Evolutionary conservation across 2,797 vertebrate genomes (phyloP), one percentile per base, ranked within the genome.

Genomic region (Poeciliopsis paucimaculata): DNA sequence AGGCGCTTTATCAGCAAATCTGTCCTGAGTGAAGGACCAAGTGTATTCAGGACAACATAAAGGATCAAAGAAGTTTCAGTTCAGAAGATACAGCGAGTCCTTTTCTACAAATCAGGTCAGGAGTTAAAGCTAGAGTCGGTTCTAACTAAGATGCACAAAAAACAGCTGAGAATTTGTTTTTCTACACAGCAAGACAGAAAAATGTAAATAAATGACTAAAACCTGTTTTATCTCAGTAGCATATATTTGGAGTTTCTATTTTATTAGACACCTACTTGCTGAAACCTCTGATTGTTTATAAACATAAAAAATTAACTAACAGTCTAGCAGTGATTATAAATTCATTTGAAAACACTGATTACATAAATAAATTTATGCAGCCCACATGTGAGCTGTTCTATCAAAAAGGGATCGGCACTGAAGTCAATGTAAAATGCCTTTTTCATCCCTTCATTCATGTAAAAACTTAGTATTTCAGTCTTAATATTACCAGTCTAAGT

Each of bases 41-140:
- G 62, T 66, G 62, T 39, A 66, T 66, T 66, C 64, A 68, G 64
- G 34, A 43, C 39, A 70, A 70, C 66, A 70, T 45, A 43, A 43
- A 26, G 39, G 66, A 43, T 43, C 23, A 70, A 70, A n/a, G 23
- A n/a, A 45, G 26, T 7, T 43, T 70, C 20, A 16, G 26, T 70
- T 31, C n/a, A 20, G 39, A 36, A 18, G 23, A 13, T 6, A 45
- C 18, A 23, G 8, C 6, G 39, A 11, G 18, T 8, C 26, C 5
- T 41, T 70, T 18, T 43, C 41, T 26, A 70, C 66, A 70, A 43
- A 43, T 41, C 39, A n/a, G 23, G 10, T n/a, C 23, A 12, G n/a
- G 41, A 26, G 39, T n/a, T 70, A 12, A 12, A 43, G 26, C 41
- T 23, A 23, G 31, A 64, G 15, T 15, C 15, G 36, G 9, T 41